phyloP scores from a whole-genome alignment of 2,113 vertebrate genomes.

The Trochalopteron elliotii region DNA sequence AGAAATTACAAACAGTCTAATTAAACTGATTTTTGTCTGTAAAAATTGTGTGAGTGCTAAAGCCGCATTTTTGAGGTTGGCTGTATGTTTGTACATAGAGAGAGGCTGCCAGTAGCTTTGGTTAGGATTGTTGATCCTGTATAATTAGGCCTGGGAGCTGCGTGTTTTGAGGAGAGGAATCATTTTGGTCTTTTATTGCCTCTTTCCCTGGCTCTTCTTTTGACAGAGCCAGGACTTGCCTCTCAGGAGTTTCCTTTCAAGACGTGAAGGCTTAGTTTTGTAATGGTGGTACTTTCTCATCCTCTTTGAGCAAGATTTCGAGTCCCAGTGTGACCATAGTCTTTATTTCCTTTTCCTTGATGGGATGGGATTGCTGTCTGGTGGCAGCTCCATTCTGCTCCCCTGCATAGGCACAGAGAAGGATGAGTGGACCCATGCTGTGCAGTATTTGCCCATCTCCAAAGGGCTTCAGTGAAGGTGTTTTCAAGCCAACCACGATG shows the following conservation, averaged over 20 bases:
- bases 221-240: neutral
- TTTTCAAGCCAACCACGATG: neutral
- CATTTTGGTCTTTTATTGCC: neutral
- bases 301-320: neutral
- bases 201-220: neutral
- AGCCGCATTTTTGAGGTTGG: conserved; percentile 16
- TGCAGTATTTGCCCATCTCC: neutral
- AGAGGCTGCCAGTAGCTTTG: neutral
- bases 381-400: rapidly evolving
- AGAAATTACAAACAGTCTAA: neutral
- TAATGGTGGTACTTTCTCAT: neutral
- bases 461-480: neutral
- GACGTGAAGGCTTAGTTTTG: neutral
- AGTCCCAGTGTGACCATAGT: neutral
- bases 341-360: rapidly evolving
- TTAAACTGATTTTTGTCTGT: neutral
- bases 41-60: neutral
- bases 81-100: neutral
- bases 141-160: conserved; percentile 11
- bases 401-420: rapidly evolving
- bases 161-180: neutral
- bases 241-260: neutral
- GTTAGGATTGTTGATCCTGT: neutral
- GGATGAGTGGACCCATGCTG: rapidly evolving
- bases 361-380: rapidly evolving